phyloP scores from a whole-genome alignment of 2,888 invertebrate species.

The Phengaris arion region DNA sequence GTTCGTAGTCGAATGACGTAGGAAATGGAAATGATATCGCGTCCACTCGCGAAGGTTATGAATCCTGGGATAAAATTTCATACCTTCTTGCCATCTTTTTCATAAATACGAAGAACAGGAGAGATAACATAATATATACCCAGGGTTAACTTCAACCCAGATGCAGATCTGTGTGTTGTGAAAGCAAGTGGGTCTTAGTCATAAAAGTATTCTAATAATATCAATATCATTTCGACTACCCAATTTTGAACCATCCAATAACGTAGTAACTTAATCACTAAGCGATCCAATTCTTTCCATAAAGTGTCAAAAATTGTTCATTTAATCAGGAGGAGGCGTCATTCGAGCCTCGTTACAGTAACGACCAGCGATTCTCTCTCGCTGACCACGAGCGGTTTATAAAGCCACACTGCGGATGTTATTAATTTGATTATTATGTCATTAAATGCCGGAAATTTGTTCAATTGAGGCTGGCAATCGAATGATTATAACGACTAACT shows the following conservation, averaged over 20 bases:
- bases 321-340: slow-evolving; percentile 71
- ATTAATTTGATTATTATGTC: slow-evolving; percentile 7
- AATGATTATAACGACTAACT: not conserved
- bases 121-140: too few relatives aligned
- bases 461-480: not conserved
- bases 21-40: too few relatives aligned
- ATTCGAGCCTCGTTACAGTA: slow-evolving; percentile 73
- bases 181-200: too few relatives aligned
- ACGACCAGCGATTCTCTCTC: slow-evolving; percentile 70
- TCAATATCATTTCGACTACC: not conserved
- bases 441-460: slow-evolving; percentile 3
- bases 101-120: too few relatives aligned
- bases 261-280: slow-evolving; percentile 46
- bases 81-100: too few relatives aligned
- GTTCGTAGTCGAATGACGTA: too few relatives aligned
- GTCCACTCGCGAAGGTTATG: too few relatives aligned
- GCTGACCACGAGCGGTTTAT: slow-evolving; percentile 68
- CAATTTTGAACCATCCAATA: not conserved
- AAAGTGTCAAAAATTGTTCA: slow-evolving; percentile 70
- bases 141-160: too few relatives aligned
- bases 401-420: slow-evolving; percentile 47
- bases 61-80: too few relatives aligned
- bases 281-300: slow-evolving; percentile 65
- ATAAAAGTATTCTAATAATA: not conserved
- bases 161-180: too few relatives aligned